Conservation (phyloP, 2,797 vertebrate species). For the Sebastes cheni region DNA sequence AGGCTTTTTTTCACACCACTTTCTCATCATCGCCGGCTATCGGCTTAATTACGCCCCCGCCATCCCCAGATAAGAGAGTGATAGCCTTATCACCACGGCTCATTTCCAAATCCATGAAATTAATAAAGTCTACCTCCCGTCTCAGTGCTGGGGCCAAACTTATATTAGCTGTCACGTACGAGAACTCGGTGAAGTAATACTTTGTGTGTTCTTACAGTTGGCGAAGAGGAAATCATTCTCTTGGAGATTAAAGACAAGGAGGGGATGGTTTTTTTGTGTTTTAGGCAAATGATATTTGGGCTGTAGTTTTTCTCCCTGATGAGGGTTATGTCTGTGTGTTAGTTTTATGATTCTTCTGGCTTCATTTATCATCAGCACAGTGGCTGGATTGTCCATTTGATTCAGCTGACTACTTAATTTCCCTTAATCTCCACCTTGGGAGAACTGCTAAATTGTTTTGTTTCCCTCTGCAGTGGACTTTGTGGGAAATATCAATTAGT, state of each 20-base stretch:
- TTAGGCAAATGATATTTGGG: constrained; percentile 31
- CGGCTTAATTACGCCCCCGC: constrained; percentile 79
- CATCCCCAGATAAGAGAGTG: constrained; percentile 76
- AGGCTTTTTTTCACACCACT: constrained; percentile 64
- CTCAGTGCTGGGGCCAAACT: constrained; percentile 70
- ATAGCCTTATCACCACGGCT: constrained; percentile 81
- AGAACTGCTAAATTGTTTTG: constrained; percentile 53
- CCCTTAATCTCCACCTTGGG: constrained; percentile 66
- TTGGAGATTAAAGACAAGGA: constrained; percentile 42
- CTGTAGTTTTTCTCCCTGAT: constrained; percentile 53
- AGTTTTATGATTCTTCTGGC: constrained; percentile 61
- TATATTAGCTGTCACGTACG: constrained; percentile 66
- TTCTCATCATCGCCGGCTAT: constrained; percentile 79
- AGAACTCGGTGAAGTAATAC: constrained; percentile 47
- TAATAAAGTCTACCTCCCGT: constrained; percentile 78
- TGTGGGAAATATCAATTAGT: constrained; percentile 50
- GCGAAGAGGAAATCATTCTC: constrained; percentile 40
- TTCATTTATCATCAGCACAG: constrained; percentile 55
- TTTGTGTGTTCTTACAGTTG: constrained; percentile 30
- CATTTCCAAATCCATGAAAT: constrained; percentile 83
- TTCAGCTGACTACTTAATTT: constrained; percentile 61
- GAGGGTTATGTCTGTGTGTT: constrained; percentile 42
- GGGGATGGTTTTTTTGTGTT: constrained; percentile 25
- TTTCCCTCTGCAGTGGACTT: constrained; percentile 27
- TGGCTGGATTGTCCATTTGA: constrained; percentile 56